phyloP scores from a whole-genome alignment of 2,797 vertebrate species.

The Alosa sapidissima region DNA sequence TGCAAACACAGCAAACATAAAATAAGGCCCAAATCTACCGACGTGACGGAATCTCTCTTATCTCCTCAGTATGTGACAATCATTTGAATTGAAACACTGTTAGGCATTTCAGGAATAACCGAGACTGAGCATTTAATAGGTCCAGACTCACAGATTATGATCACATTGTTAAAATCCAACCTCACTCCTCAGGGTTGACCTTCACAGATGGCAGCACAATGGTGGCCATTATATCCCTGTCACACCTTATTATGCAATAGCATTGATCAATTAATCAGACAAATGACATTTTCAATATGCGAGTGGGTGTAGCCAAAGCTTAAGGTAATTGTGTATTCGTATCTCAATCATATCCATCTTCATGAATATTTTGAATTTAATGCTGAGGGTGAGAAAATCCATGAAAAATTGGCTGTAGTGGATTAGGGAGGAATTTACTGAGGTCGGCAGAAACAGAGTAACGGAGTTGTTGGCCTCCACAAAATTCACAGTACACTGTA shows the following conservation, averaged over 20 bases:
- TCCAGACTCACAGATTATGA: neutral
- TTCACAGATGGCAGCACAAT: neutral
- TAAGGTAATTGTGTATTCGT: neutral
- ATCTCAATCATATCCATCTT: constrained; percentile 16
- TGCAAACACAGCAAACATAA: too few relatives aligned
- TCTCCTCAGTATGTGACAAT: neutral
- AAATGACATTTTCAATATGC: neutral
- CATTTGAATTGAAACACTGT: neutral
- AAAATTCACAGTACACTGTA: neutral
- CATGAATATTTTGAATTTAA: constrained; percentile 1
- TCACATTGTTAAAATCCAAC: neutral
- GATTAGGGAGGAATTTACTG: neutral
- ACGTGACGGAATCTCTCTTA: constrained; percentile 30
- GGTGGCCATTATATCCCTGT: neutral
- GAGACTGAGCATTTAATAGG: neutral
- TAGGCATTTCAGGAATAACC: neutral
- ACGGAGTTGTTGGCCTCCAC: neutral
- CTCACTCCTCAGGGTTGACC: neutral
- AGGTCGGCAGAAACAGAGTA: neutral
- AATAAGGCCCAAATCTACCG: too few relatives aligned
- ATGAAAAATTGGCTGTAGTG: neutral
- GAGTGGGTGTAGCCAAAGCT: neutral
- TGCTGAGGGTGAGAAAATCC: neutral
- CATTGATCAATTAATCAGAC: neutral
- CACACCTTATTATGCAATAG: neutral